Evolutionary conservation across 2,113 vertebrate genomes (phyloP), one percentile per base, ranked within the genome.

Genomic region (Sinocyclocheilus grahami): DNA sequence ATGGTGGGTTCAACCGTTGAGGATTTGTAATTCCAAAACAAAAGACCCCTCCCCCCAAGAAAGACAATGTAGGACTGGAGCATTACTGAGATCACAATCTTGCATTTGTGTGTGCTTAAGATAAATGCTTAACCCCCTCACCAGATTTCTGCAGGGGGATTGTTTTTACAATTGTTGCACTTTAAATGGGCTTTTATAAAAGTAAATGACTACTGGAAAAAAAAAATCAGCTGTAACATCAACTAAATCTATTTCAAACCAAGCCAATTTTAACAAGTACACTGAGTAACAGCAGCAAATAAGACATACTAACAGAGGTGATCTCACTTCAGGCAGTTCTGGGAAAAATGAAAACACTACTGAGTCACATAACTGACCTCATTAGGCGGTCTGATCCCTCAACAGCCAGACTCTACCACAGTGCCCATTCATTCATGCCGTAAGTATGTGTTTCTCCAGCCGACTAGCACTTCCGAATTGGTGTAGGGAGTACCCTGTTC

Each of bases 311-410:
- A 55, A 53, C 46, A 83, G 24, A 69, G 27, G 7, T 58, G 48
- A 82, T 65, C 10, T 48, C 27, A 51, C 60, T 60, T 48, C 3
- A 81, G 24, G 12, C 33, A 74, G 51, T 62, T 48, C 71, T 63
- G 42, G 79, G 60, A 86, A 86, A 74, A 20, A 14, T 10, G 46
- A 65, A 46, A 78, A 80, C 83, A 39, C 62, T 76, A 65, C 69
- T 67, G 85, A 86, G 51, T 82, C 53, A 53, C 72, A 86, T 86
- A 74, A 30, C 51, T 83, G 74, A 83, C 84, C 53, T 83, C 65
- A 83, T 86, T 83, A 83, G 22, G 80, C 22, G 1, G n/a, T n/a
- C 87, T 67, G 55, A 78, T 63, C 72, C 46, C 27, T 72, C 62
- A 39, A 63, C 7, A 72, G 78, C 83, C 60, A 75, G 79, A 81